These are phyloP conservation scores for Oreocharis arfaki DNA, from an alignment of 2,113 vertebrate species.

Conservation along the genomic window DNA sequence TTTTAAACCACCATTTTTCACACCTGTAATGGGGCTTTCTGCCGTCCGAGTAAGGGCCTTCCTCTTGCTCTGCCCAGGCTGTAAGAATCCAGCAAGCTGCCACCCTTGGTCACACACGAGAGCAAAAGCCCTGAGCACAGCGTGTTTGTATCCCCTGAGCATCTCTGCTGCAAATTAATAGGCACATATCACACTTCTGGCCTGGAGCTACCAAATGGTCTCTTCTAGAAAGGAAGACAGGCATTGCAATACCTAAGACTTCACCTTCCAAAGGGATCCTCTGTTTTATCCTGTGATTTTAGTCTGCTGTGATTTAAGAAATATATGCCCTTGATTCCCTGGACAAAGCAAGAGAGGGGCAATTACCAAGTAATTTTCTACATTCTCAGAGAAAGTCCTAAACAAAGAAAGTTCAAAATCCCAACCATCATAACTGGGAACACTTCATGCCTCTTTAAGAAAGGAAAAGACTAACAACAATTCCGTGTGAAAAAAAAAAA, in stretches of 20 bases:
- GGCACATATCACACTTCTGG: background rate
- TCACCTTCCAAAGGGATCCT: background rate
- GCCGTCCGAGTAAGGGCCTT: background rate
- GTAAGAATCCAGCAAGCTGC: background rate
- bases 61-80: background rate
- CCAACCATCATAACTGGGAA: background rate
- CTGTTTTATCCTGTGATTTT: background rate
- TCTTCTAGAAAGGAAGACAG: background rate
- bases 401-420: slow-evolving; percentile 34
- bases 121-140: background rate
- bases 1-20: background rate
- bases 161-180: background rate
- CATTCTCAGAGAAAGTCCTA: background rate
- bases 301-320: background rate
- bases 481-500: background rate
- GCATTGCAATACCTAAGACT: background rate
- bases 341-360: background rate
- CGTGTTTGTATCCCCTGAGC: background rate
- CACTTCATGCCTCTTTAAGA: slow-evolving; percentile 15
- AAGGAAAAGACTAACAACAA: background rate
- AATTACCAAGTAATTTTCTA: slow-evolving; percentile 17
- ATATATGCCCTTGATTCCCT: background rate
- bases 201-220: background rate
- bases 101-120: accelerated
- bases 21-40: background rate